A percentile compares a stretch with the other conserved stretches of the same genome.
phyloP scores from a whole-genome alignment of 35 echinoderm and acorn worm species.

The Eucidaris tribuloides region DNA sequence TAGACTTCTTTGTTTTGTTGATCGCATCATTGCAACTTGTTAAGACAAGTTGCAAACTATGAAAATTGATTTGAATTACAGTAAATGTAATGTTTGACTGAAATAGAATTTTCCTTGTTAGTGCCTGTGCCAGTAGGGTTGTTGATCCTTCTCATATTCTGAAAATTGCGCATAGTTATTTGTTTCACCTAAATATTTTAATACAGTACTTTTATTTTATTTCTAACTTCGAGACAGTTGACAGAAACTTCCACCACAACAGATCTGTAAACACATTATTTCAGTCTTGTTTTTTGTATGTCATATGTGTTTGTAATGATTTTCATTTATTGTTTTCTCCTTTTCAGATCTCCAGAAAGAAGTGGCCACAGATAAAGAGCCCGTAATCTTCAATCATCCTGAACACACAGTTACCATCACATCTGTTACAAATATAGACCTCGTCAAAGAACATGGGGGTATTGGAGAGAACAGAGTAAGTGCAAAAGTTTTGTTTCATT shows the following conservation, averaged over 20 bases:
- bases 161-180: too few relatives aligned
- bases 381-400: conserved; percentile 44
- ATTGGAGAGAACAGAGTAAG: conserved; percentile 62
- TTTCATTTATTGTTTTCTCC: not conserved
- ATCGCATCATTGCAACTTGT: too few relatives aligned
- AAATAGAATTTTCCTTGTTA: too few relatives aligned
- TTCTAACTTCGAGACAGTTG: not conserved
- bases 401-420: conserved; percentile 81
- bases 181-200: not conserved
- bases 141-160: too few relatives aligned
- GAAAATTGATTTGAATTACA: too few relatives aligned
- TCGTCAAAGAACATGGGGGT: conserved; percentile 26
- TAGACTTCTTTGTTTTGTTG: too few relatives aligned
- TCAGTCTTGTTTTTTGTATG: not conserved
- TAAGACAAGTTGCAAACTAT: too few relatives aligned
- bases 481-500: too few relatives aligned
- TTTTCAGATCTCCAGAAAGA: not conserved
- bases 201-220: not conserved
- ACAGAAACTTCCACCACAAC: not conserved
- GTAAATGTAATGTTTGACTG: too few relatives aligned
- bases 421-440: conserved; percentile 46
- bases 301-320: not conserved
- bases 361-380: not conserved
- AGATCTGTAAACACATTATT: not conserved
- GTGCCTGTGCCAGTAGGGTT: too few relatives aligned